These are phyloP conservation scores for Ctenomys sociabilis DNA, from an alignment of 2,113 vertebrate species.

Conservation along the genomic window DNA sequence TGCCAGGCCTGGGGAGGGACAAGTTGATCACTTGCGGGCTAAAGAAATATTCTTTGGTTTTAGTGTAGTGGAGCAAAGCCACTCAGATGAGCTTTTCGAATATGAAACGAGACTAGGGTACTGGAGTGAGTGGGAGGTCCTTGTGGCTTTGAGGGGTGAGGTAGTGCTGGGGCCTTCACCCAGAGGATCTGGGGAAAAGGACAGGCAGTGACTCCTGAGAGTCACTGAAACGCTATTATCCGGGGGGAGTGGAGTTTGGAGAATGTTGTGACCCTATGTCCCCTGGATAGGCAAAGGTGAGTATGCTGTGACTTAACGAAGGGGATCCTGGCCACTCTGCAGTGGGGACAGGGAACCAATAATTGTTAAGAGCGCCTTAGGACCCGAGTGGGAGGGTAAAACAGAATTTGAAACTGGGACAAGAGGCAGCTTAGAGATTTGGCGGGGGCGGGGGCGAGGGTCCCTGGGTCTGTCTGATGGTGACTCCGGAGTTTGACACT, in stretches of 20 bases:
- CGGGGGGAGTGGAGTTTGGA: neutral
- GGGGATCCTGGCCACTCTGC: neutral
- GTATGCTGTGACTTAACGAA: conserved; percentile 19
- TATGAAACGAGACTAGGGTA: neutral
- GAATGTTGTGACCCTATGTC: neutral
- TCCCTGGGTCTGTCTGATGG: accelerated
- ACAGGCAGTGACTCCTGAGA: neutral
- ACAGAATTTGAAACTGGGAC: neutral
- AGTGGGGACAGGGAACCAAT: neutral
- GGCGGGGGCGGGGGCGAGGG: neutral
- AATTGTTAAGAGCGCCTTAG: neutral
- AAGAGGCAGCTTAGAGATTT: neutral
- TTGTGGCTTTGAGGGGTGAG: neutral
- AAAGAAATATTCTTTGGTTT: neutral
- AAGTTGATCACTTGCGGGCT: neutral
- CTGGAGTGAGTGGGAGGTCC: neutral
- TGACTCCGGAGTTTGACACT: neutral
- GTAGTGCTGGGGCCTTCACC: neutral
- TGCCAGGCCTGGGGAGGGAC: conserved; percentile 67
- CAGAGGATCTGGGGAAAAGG: neutral
- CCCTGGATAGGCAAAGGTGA: neutral
- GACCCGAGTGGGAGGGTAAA: neutral
- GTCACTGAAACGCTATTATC: neutral
- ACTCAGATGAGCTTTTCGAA: neutral
- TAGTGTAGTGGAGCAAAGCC: neutral